phyloP scores from a whole-genome alignment of 2,113 vertebrate species.

The Lonchura striata region DNA sequence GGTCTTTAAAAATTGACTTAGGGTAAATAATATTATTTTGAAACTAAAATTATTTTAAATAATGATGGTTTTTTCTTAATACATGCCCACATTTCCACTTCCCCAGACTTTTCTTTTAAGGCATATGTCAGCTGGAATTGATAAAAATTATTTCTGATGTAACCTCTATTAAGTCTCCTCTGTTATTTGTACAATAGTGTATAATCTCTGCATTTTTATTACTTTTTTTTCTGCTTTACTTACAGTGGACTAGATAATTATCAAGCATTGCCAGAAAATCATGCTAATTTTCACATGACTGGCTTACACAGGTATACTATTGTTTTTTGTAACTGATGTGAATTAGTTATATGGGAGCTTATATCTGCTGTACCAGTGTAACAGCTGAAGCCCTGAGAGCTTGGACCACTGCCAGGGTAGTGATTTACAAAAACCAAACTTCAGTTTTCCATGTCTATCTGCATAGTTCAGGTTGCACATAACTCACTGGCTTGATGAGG shows the following conservation, averaged over 20 bases:
- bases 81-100: neutral
- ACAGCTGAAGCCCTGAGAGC: conserved; percentile 21
- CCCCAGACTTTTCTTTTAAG: neutral
- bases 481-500: neutral
- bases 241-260: neutral
- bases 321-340: neutral
- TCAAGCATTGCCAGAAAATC: neutral
- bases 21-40: neutral
- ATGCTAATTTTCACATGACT: neutral
- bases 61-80: neutral
- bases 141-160: neutral
- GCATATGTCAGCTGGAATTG: neutral
- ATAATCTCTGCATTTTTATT: neutral
- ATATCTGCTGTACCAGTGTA: neutral
- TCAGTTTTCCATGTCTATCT: neutral
- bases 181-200: neutral
- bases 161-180: neutral
- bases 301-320: neutral
- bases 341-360: neutral
- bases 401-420: neutral
- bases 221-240: neutral
- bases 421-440: conserved; percentile 24
- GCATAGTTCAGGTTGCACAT: neutral
- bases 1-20: neutral
- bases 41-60: neutral